Conservation (phyloP, 1,140 invertebrate genomes). For the Zaprionus kolodkinae region DNA sequence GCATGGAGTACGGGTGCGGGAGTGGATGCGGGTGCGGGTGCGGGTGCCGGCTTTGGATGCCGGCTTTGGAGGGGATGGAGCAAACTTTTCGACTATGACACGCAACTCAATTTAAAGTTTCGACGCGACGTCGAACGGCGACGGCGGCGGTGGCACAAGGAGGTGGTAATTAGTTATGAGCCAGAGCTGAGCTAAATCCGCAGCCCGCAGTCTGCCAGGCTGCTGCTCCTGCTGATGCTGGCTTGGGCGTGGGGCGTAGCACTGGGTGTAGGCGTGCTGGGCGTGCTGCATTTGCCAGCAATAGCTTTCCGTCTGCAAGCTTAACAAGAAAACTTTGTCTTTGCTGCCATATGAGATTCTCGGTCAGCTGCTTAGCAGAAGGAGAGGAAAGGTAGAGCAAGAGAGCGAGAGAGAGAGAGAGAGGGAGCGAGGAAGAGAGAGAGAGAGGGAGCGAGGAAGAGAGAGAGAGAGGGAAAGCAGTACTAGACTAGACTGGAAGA, state of each 20-base stretch:
- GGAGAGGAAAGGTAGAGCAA: not conserved
- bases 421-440: not conserved
- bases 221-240: no score
- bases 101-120: conserved; percentile 76
- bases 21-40: not conserved
- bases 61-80: not conserved
- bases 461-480: not conserved
- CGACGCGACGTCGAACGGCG: conserved; percentile 31
- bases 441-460: not conserved
- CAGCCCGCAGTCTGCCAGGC: not conserved
- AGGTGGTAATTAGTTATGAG: conserved; percentile 71
- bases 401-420: not conserved
- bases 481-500: no score
- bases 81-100: conserved; percentile 74
- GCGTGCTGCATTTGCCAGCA: conserved; percentile 17
- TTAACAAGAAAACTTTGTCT: conserved; percentile 46
- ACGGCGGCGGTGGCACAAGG: conserved; percentile 18
- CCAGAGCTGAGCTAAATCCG: conserved; percentile 50
- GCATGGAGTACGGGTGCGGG: not conserved
- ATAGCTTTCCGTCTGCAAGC: conserved; percentile 22
- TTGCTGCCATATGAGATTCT: not conserved
- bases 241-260: not conserved
- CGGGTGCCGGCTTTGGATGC: no score
- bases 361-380: not conserved
- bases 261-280: not conserved